Conservation (phyloP, 2,888 invertebrate species). For the Mythimna vitellina region DNA sequence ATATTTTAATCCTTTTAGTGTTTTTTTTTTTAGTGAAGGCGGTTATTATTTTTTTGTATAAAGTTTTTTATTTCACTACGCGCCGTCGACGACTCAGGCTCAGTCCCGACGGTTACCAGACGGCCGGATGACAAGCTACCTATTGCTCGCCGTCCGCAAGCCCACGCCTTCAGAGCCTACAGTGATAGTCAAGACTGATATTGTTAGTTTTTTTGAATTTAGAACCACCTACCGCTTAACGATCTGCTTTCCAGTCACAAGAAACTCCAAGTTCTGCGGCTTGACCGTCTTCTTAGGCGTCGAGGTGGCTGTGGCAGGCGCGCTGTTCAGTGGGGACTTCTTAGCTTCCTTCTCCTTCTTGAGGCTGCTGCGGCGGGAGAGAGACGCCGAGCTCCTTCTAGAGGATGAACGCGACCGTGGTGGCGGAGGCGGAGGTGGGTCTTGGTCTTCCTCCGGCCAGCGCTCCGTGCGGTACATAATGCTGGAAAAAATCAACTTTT, state of each 20-base stretch:
- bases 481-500: slow-evolving; percentile 17
- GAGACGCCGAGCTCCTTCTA: slow-evolving; percentile 78
- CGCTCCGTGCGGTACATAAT: slow-evolving; percentile 65
- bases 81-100: too few relatives aligned
- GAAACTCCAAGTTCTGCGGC: slow-evolving; percentile 77
- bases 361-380: slow-evolving; percentile 78
- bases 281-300: slow-evolving; percentile 79
- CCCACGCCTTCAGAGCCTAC: too few relatives aligned
- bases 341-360: slow-evolving; percentile 73
- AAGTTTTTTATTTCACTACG: too few relatives aligned
- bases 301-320: slow-evolving; percentile 67
- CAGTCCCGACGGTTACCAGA: too few relatives aligned
- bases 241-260: slow-evolving; percentile 84
- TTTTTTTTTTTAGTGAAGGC: too few relatives aligned
- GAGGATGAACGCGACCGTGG: slow-evolving; percentile 75
- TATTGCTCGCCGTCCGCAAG: too few relatives aligned
- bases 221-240: slow-evolving; percentile 73
- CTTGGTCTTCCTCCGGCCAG: slow-evolving; percentile 59
- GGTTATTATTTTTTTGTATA: too few relatives aligned
- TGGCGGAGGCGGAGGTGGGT: slow-evolving; percentile 18
- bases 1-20: too few relatives aligned
- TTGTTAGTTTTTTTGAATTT: too few relatives aligned
- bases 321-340: slow-evolving; percentile 61
- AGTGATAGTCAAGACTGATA: too few relatives aligned
- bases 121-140: too few relatives aligned